These are phyloP conservation scores for Anguilla anguilla DNA, from an alignment of 2,797 vertebrate species.

Conservation along the genomic window DNA sequence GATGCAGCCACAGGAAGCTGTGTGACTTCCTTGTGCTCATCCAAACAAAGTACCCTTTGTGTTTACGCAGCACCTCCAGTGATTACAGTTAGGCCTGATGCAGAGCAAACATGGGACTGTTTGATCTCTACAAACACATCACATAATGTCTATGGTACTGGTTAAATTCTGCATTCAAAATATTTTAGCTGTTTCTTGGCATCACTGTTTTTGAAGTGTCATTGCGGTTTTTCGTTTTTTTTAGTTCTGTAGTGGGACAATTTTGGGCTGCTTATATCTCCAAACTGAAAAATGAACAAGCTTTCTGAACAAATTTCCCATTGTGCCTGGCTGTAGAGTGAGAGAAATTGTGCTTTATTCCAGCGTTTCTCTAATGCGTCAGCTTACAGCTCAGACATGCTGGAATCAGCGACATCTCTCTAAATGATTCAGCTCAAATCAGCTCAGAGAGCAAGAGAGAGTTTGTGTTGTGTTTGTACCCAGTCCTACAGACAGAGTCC, in stretches of 20 bases:
- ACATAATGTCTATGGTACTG: background rate
- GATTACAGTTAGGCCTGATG: constrained; percentile 34
- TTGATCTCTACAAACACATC: background rate
- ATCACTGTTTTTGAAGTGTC: background rate
- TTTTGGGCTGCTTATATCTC: background rate
- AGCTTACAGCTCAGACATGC: constrained; percentile 30
- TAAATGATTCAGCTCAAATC: constrained; percentile 8
- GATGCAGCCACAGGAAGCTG: constrained; percentile 36
- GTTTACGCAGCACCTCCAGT: constrained; percentile 51
- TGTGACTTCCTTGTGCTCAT: constrained; percentile 58
- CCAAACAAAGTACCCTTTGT: constrained; percentile 65
- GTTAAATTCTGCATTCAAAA: background rate
- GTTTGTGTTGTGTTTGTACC: constrained; percentile 34
- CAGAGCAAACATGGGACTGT: background rate
- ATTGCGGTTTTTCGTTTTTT: background rate
- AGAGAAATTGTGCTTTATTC: constrained; percentile 43
- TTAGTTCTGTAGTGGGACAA: background rate
- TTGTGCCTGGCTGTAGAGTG: constrained; percentile 29
- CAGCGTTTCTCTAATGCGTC: constrained; percentile 35
- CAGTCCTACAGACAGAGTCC: background rate
- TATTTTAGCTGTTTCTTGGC: background rate
- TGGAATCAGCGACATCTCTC: constrained; percentile 13
- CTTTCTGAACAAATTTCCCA: background rate
- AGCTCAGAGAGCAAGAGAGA: background rate
- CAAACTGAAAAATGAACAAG: background rate